Conservation (phyloP, 1,140 invertebrate genomes). For the Theocolax elegans region DNA sequence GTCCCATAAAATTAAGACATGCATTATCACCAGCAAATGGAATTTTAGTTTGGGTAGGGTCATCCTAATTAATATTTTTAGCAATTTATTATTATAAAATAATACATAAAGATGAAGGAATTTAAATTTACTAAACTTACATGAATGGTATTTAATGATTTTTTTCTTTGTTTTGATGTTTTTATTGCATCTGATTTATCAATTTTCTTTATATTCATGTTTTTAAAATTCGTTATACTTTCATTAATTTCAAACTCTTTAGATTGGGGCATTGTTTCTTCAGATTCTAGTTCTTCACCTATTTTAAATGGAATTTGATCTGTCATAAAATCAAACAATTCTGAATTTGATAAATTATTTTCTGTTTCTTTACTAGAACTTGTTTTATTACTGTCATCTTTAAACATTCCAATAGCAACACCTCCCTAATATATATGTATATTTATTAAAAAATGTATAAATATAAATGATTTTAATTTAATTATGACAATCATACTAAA, state of each 20-base stretch:
- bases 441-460: slow-evolving; percentile 10
- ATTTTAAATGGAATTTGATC: slow-evolving; percentile 6
- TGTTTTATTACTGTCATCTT: not conserved
- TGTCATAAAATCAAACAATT: slow-evolving; percentile 16
- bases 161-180: slow-evolving; percentile 7
- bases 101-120: too few species aligned
- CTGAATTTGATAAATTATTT: not conserved
- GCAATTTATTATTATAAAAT: too few species aligned
- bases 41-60: slow-evolving; percentile 38
- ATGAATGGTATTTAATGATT: not conserved
- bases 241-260: not conserved
- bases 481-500: slow-evolving; percentile 28
- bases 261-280: not conserved
- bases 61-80: slow-evolving; percentile 41
- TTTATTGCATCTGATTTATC: too few species aligned
- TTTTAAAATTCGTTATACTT: not conserved
- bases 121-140: too few species aligned
- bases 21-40: slow-evolving; percentile 37
- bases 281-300: not conserved
- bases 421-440: slow-evolving; percentile 35
- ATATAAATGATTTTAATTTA: too few species aligned
- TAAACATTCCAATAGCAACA: not conserved
- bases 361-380: not conserved
- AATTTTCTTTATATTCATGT: slow-evolving; percentile 5
- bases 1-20: slow-evolving; percentile 14